Base-by-base conservation (phyloP, 2,888 invertebrate species). In the Portevinia maculata region DNA sequence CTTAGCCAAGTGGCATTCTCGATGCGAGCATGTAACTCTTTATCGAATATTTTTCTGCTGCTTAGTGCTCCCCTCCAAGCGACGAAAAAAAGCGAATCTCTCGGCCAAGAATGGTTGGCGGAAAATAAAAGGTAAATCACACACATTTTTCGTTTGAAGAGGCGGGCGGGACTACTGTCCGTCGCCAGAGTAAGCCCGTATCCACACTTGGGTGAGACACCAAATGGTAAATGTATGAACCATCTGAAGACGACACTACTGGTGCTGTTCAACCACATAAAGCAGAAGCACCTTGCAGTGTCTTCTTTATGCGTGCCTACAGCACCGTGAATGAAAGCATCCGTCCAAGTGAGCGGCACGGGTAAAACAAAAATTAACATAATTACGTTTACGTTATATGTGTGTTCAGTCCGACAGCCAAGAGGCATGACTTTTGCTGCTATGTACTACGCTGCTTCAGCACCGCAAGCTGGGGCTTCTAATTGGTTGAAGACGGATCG, bases 11-110 rank as follows among this genome's bases (percentile, higher is more conserved):
- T 73, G 78, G 71, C 78, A 83, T 83, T 83, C 83, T 83, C 78
- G 67, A 83, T 83, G 83, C 78, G 83, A 83, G 67, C 83, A 78
- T 83, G 83, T 78, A 83, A 73, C 78, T 83, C 83, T 83, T 83
- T 83, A 83, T 83, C 83, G 83, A 83, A 78, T 78, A 78, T 83
- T 73, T 71, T 75, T 73, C 44, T 73, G 65, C 71, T 62, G 76
- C 28, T 60, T 55, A 48, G 70, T 37, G 79, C 75, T 75, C 83
- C 83, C 83, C 83, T 67, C 83, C 78, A 65, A 46, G 62, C 57
- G 52, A 53, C 60, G 37, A n/a, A 74, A 69, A 71, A 65, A 71
- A 70, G 81, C 76, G 55, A 83, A 71, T 79, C 67, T 67, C 67
- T 67, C 24, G 44, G 39, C 71, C 78, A 83, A 78, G 78, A 83